Evolutionary conservation across 2,113 vertebrate genomes (phyloP).

Genomic region (Pelusios castaneus): DNA sequence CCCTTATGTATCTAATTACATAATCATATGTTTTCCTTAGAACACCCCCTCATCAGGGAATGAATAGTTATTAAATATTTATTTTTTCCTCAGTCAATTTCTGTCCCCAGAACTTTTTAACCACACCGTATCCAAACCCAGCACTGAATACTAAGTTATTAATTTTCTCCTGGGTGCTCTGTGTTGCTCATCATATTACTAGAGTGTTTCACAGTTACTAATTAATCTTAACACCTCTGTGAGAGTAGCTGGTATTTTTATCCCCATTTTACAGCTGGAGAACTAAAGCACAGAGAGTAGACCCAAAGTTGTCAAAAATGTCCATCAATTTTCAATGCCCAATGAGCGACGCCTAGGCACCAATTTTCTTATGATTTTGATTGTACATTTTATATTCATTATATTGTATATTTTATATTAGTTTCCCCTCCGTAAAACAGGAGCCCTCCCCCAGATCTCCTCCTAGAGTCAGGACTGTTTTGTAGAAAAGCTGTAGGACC

Average conservation of each 20-base stretch:
- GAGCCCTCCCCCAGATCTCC: too few species aligned
- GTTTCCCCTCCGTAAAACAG: too few species aligned
- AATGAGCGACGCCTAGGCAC: not conserved
- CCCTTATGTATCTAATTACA: not conserved
- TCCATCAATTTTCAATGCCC: not conserved
- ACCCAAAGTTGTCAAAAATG: not conserved
- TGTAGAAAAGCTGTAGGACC: too few species aligned
- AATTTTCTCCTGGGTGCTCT: not conserved
- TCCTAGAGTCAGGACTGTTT: too few species aligned
- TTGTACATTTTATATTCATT: not conserved
- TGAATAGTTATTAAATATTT: not conserved
- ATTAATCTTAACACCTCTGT: not conserved
- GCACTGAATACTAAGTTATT: not conserved
- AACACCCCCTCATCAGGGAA: not conserved
- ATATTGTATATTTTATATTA: too few species aligned
- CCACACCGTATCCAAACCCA: not conserved
- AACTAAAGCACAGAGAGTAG: not conserved
- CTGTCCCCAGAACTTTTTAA: not conserved
- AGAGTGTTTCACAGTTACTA: not conserved
- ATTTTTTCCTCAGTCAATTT: not conserved
- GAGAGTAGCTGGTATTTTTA: not conserved
- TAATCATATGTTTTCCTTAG: not conserved
- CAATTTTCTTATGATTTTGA: not conserved
- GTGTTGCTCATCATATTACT: not conserved
- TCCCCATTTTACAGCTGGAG: not conserved